Percentiles rank a stretch among this genome's conserved stretches.
Evolutionary conservation across 2,113 vertebrate species (phyloP).

Genomic region (Neolamprologus caudopunctatus): DNA sequence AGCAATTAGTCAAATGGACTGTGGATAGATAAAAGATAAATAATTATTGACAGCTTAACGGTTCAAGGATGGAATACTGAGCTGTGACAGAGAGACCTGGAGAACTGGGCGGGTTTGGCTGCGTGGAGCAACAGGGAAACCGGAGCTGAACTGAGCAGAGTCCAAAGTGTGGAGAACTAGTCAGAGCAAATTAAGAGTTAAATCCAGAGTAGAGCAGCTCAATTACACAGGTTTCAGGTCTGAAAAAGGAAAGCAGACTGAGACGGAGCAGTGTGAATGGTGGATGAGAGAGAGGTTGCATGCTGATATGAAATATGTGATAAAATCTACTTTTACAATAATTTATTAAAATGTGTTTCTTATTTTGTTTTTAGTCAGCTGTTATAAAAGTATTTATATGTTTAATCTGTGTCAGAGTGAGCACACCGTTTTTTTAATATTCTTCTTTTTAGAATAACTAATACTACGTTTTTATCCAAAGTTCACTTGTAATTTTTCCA

Average conservation of each 20-base stretch:
- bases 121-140: not conserved
- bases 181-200: not conserved
- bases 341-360: not conserved
- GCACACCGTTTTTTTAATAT: rapidly evolving
- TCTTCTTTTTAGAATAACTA: not conserved
- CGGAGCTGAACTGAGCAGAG: not conserved
- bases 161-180: not conserved
- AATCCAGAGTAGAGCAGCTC: not conserved
- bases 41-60: not conserved
- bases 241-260: not conserved
- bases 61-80: not conserved
- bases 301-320: not conserved
- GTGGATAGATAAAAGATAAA: not conserved
- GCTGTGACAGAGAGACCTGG: not conserved
- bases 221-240: not conserved
- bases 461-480: not conserved
- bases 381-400: not conserved
- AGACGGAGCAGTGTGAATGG: not conserved
- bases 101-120: not conserved
- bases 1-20: not conserved
- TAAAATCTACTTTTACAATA: not conserved
- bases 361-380: not conserved
- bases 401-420: not conserved
- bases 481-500: not conserved
- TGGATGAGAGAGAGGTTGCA: not conserved